Base-by-base conservation (phyloP, 2,888 invertebrate genomes). In the Andricus quercusramuli region DNA sequence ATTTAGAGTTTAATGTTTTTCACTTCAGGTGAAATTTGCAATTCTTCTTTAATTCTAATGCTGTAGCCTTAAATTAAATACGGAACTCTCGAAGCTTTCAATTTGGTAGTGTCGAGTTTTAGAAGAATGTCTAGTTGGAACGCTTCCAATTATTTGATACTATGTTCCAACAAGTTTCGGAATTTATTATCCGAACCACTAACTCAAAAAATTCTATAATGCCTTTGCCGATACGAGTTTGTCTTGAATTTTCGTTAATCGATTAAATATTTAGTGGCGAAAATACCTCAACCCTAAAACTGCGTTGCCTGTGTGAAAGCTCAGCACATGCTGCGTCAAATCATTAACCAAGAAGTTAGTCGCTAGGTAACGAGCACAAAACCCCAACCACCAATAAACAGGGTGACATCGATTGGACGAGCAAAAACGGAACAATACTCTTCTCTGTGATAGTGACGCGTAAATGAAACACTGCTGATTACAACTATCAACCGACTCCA, bases 291-390 rank as follows among this genome's bases (percentile, higher is more conserved):
- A 6, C 13, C 29, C 74, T 56, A 74, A 74, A 74, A 56, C n/a
- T n/a, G 56, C 29, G 32, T 56, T 56, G 51, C 32, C 74, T 74
- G 51, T 29, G 56, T 56, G 56, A 56, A 74, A 74, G 51, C 74
- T 74, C 74, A 74, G 74, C 74, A 74, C 32, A 56, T 74, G 74
- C 56, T 74, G 56, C 74, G 74, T 56, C 74, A 74, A 74, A 74
- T 74, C 74, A 51, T 74, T 74, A 74, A 74, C 74, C 74, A 74
- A 74, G 74, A 74, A 74, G 32, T 56, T 74, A 74, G 56, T 74
- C 74, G 74, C 56, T 74, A 29, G 56, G 74, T 74, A 74, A 74
- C 74, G 74, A 74, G 74, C 74, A n/a, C 74, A 74, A 74, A 74
- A 74, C 74, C 56, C 51, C 74, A 74, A 74, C 56, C 56, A 37